Percentiles rank a stretch among this genome's conserved stretches.
Evolutionary conservation across 2,113 vertebrate genomes (phyloP).

Genomic region (Myotis lucifugus): DNA sequence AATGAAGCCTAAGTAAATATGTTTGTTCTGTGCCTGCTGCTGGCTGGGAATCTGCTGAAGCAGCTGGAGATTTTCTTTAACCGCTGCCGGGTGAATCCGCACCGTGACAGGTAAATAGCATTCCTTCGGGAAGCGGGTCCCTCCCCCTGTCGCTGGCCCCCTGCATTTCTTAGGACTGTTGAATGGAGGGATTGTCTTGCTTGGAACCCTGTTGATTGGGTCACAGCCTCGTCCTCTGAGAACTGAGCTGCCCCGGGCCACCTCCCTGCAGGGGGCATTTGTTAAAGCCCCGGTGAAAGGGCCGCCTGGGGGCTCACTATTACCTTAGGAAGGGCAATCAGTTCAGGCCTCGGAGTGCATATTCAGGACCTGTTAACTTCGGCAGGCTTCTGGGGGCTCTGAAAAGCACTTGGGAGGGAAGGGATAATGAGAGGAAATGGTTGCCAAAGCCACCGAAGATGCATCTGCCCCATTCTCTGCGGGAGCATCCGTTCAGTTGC

Average conservation of each 20-base stretch:
- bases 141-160: not conserved
- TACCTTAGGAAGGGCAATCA: slow-evolving; percentile 84
- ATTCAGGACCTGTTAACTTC: slow-evolving; percentile 81
- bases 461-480: slow-evolving; percentile 65
- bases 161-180: slow-evolving; percentile 49
- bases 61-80: slow-evolving; percentile 57
- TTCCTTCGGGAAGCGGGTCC: slow-evolving; percentile 76
- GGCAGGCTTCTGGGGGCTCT: slow-evolving; percentile 83
- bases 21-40: slow-evolving; percentile 76
- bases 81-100: slow-evolving; percentile 77
- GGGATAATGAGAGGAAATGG: slow-evolving; percentile 82
- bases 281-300: slow-evolving; percentile 77
- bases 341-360: slow-evolving; percentile 78
- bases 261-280: slow-evolving; percentile 85
- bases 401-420: slow-evolving; percentile 79
- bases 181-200: slow-evolving; percentile 81
- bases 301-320: slow-evolving; percentile 82
- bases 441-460: slow-evolving; percentile 80
- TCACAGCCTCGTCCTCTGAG: slow-evolving; percentile 85
- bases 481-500: slow-evolving; percentile 80
- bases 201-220: slow-evolving; percentile 84
- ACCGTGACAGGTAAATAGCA: slow-evolving; percentile 82
- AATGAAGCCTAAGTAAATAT: slow-evolving; percentile 79
- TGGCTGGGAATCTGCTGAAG: slow-evolving; percentile 68
- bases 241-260: slow-evolving; percentile 86